Evolutionary conservation across 2,797 vertebrate genomes (phyloP), one percentile per base, ranked within the genome.

Genomic region (Spondyliosoma cantharus): DNA sequence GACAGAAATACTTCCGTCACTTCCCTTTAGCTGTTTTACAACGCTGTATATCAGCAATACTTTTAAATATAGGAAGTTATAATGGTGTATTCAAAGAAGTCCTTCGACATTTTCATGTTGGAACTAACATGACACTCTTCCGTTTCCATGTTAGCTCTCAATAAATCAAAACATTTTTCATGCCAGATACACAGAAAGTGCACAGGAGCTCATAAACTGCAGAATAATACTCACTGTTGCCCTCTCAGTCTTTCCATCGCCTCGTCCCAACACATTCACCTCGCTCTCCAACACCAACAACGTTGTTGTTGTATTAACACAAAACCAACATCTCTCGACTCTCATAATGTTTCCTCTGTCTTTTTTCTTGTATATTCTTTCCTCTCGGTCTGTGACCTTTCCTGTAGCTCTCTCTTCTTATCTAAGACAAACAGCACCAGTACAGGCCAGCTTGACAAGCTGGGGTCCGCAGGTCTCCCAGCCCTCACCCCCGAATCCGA

Each of bases 401-500:
- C 80, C 62, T 66, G 42, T 50, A 95, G 95, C 77, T 90, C 94
- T 14, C 91, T 93, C 43, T 91, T 94, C 66, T 89, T 96, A 80
- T 96, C 95, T 74, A 96, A 96, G 88, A 89, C 94, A 50, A 96
- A 95, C 92, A 96, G 96, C 87, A 96, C 92, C 79, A 96, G 96
- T 66, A 95, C 94, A 3, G 95, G 96, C 16, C 94, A 96, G 72
- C 89, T 97, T 52, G 96, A 97, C 88, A 95, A 94, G 82, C 86
- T 95, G 25, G 93, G 85, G n/a, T 91, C 93, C 5, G 82, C 92
- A 2, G 87, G 85, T 7, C 66, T 90, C 53, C 86, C 90, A 1
- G 82, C 84, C 9, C 91, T 94, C 46, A 92, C 77, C 67, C 90
- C 93, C 0, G 94, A 95, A 53, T 93, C 93, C 0, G 93, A 94